Conservation (phyloP, 2,797 vertebrate genomes). For the Darevskia nairensis region DNA sequence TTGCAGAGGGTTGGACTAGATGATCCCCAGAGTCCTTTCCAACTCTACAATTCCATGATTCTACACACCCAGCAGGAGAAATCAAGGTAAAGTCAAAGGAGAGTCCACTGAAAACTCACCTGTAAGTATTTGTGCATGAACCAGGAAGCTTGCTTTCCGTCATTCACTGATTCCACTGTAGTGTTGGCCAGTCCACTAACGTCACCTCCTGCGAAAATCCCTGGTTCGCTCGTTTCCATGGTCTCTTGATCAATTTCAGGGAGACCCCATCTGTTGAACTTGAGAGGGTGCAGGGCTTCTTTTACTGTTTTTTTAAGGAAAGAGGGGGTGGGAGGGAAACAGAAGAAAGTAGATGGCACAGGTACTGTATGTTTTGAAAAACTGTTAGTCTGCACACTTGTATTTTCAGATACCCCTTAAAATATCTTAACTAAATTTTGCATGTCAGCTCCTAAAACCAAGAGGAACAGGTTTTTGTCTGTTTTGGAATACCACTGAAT, state of each 20-base stretch:
- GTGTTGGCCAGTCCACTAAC: slow-evolving; percentile 91
- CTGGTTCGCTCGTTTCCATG: slow-evolving; percentile 93
- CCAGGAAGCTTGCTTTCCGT: slow-evolving; percentile 98
- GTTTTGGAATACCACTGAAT: too few species aligned
- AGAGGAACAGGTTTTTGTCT: background rate
- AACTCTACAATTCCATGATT: too few species aligned
- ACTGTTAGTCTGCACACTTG: too few species aligned
- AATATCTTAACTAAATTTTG: background rate
- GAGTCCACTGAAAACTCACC: slow-evolving; percentile 72
- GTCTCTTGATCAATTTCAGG: slow-evolving; percentile 90
- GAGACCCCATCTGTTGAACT: slow-evolving; percentile 90
- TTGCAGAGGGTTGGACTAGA: too few species aligned
- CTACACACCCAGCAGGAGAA: background rate
- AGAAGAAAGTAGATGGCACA: background rate
- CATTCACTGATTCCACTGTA: slow-evolving; percentile 94
- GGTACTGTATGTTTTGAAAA: too few species aligned
- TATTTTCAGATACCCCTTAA: background rate
- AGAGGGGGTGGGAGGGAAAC: slow-evolving; percentile 34
- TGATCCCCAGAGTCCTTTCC: too few species aligned
- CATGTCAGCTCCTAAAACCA: background rate
- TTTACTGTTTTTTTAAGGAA: slow-evolving; percentile 79
- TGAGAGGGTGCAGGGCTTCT: slow-evolving; percentile 89
- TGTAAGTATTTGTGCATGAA: slow-evolving; percentile 94
- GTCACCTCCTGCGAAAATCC: slow-evolving; percentile 95
- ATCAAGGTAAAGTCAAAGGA: background rate